phyloP scores from a whole-genome alignment of 1,140 invertebrate genomes.

The Eumeta japonica region DNA sequence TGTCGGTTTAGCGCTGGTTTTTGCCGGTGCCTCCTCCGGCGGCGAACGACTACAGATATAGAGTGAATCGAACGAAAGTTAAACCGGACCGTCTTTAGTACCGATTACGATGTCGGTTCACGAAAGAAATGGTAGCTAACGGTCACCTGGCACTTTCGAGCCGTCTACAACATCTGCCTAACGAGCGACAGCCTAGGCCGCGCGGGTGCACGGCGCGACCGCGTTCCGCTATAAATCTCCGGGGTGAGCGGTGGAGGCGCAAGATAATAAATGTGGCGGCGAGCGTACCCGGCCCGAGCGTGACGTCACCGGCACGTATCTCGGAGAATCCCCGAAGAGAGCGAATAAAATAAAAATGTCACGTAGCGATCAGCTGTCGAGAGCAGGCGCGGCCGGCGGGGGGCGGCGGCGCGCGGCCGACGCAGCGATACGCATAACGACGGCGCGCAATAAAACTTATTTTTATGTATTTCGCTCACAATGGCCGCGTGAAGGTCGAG shows the following conservation, averaged over 20 bases:
- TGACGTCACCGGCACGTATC: slow-evolving; percentile 54
- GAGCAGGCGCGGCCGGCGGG: slow-evolving; percentile 22
- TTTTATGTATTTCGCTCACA: slow-evolving; percentile 58
- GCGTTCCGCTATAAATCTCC: slow-evolving; percentile 47
- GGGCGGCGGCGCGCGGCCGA: slow-evolving; percentile 26
- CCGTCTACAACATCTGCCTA: background rate
- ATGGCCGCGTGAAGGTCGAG: slow-evolving; percentile 56
- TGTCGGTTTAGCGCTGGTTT: background rate
- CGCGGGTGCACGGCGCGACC: slow-evolving; percentile 9
- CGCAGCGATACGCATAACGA: slow-evolving; percentile 49
- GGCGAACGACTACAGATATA: no score
- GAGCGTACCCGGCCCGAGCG: slow-evolving; percentile 34
- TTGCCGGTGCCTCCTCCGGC: no score
- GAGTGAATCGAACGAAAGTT: no score
- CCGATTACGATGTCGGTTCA: no score
- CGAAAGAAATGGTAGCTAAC: no score
- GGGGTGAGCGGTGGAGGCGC: slow-evolving; percentile 25
- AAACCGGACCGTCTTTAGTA: no score
- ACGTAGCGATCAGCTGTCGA: slow-evolving; percentile 55
- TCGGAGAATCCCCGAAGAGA: slow-evolving; percentile 53
- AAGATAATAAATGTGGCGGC: slow-evolving; percentile 47
- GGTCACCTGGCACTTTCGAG: no score
- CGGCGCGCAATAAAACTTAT: slow-evolving; percentile 57
- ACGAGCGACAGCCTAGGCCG: background rate
- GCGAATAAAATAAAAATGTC: slow-evolving; percentile 57